Conservation (phyloP, 2,888 invertebrate genomes). For the Molanna angustata region DNA sequence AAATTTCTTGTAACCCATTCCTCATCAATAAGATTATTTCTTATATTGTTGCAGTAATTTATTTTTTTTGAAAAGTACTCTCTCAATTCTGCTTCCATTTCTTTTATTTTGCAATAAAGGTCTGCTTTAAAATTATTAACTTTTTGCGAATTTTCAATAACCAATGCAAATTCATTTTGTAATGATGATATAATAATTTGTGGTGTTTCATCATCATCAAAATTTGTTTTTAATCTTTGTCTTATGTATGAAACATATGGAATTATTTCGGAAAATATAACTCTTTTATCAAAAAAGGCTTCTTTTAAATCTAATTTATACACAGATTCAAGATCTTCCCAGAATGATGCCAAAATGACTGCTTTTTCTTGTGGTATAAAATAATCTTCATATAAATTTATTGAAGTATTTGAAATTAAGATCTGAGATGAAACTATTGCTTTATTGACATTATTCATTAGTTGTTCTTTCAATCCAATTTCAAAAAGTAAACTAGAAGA, state of each 20-base stretch:
- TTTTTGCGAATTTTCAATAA: constrained; percentile 55
- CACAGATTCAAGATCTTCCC: constrained; percentile 52
- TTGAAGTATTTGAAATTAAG: background rate
- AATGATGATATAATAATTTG: constrained; percentile 56
- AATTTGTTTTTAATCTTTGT: constrained; percentile 54
- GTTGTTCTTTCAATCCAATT: background rate
- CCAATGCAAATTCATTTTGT: constrained; percentile 58
- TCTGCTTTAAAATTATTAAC: constrained; percentile 59
- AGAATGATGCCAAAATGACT: constrained; percentile 47
- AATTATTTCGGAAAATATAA: constrained; percentile 53
- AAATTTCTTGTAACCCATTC: constrained; percentile 59
- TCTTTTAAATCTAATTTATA: constrained; percentile 56
- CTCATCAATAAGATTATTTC: constrained; percentile 50
- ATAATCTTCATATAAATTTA: constrained; percentile 31
- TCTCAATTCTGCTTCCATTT: constrained; percentile 52
- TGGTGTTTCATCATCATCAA: constrained; percentile 56
- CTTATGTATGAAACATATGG: constrained; percentile 57
- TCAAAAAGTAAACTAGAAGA: background rate
- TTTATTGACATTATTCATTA: background rate
- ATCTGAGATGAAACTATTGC: background rate
- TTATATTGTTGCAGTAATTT: constrained; percentile 53
- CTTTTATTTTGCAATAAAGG: constrained; percentile 57
- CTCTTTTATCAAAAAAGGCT: constrained; percentile 56
- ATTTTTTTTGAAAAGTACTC: constrained; percentile 58
- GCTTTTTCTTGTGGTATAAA: constrained; percentile 43